phyloP scores from a whole-genome alignment of 2,797 vertebrate genomes.

The Sebastes miniatus region DNA sequence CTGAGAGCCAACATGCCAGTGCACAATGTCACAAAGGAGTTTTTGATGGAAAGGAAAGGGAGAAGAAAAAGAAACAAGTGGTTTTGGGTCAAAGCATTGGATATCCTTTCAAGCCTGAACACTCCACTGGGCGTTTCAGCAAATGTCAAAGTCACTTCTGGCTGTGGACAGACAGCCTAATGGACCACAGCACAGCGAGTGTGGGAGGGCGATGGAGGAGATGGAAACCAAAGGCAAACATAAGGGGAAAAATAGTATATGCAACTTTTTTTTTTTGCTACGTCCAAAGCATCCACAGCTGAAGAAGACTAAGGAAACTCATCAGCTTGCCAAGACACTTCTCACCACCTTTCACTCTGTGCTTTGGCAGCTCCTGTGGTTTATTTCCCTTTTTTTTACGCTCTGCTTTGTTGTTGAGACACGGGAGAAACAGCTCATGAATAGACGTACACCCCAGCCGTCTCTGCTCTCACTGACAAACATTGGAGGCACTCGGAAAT shows the following conservation, averaged over 20 bases:
- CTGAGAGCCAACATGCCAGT: constrained; percentile 62
- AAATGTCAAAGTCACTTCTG: constrained; percentile 79
- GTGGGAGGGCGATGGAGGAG: constrained; percentile 50
- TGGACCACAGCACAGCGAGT: constrained; percentile 68
- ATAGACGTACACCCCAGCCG: constrained; percentile 57
- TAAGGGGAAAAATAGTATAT: constrained; percentile 43
- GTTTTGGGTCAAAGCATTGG: constrained; percentile 78
- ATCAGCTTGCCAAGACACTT: constrained; percentile 57
- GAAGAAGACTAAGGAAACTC: constrained; percentile 47
- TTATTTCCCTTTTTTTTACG: constrained; percentile 51
- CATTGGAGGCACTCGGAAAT: constrained; percentile 54
- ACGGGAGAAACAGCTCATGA: constrained; percentile 61
- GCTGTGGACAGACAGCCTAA: constrained; percentile 75
- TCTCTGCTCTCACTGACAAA: constrained; percentile 61
- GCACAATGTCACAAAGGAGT: constrained; percentile 71
- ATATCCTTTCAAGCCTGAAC: constrained; percentile 77
- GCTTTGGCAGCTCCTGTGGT: constrained; percentile 66
- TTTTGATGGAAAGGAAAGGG: constrained; percentile 70
- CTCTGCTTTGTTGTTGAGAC: constrained; percentile 67
- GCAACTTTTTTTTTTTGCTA: constrained; percentile 6
- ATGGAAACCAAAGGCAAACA: constrained; percentile 39
- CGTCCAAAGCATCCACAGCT: constrained; percentile 24
- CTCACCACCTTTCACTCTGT: constrained; percentile 52
- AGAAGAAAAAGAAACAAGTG: constrained; percentile 61
- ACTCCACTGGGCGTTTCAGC: constrained; percentile 78